A percentile compares a stretch with the other conserved stretches of the same genome.
phyloP scores from a whole-genome alignment of 1,140 invertebrate species.

The Dinothrombium tinctorium region DNA sequence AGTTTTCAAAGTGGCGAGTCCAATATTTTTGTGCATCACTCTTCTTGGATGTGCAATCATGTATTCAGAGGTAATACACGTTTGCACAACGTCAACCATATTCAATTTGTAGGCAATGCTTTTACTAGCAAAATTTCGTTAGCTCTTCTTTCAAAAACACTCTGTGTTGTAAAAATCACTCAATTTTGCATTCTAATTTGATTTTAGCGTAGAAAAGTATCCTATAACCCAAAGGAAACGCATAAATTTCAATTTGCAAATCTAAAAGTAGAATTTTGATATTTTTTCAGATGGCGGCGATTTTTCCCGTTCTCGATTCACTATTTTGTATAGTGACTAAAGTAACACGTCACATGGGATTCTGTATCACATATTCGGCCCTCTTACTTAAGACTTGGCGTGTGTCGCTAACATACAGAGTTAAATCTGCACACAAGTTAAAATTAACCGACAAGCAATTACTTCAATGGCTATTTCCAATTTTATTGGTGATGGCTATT shows the following conservation, averaged over 20 bases:
- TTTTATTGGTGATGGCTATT: conserved; percentile 59
- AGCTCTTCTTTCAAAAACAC: too few relatives aligned
- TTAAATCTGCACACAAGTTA: conserved; percentile 72
- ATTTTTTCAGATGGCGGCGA: conserved; percentile 49
- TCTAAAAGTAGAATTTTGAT: background rate
- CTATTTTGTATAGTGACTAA: conserved; percentile 63
- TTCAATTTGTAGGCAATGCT: too few relatives aligned
- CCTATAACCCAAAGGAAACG: too few relatives aligned
- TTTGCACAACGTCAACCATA: too few relatives aligned
- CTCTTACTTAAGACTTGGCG: conserved; percentile 79
- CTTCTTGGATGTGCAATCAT: conserved; percentile 63
- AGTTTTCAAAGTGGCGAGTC: conserved; percentile 69
- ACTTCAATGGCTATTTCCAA: conserved; percentile 70
- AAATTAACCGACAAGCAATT: conserved; percentile 73
- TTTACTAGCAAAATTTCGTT: too few relatives aligned
- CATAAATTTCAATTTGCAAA: background rate
- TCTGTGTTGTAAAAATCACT: too few relatives aligned
- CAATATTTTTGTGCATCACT: conserved; percentile 65
- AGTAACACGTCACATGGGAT: conserved; percentile 70
- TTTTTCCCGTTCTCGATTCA: conserved; percentile 54
- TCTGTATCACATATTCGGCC: conserved; percentile 70
- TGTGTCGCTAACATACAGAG: conserved; percentile 74
- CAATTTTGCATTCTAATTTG: too few relatives aligned
- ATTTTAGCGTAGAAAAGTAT: too few relatives aligned
- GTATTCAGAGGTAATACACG: conserved; percentile 60